These are phyloP conservation scores for Pseudobourletiella spinata DNA, from an alignment of 1,140 invertebrate species.

Conservation along the genomic window DNA sequence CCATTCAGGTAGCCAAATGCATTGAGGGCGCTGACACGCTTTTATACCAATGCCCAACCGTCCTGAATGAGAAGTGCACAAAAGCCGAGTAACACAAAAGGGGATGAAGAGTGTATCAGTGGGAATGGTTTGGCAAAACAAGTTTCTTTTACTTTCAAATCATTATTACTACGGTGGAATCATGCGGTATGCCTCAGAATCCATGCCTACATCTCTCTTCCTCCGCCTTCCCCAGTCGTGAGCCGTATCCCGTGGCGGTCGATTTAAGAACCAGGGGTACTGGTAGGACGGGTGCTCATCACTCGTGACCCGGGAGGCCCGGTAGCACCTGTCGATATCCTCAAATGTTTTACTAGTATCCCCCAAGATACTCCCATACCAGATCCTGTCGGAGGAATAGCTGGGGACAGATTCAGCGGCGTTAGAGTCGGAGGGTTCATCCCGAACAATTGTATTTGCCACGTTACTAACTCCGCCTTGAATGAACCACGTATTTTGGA, in stretches of 20 bases:
- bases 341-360: neutral
- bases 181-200: too few species aligned
- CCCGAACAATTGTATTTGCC: neutral
- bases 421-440: neutral
- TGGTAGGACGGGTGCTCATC: neutral
- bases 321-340: conserved; percentile 8
- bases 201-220: too few species aligned
- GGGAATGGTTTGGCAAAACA: too few species aligned
- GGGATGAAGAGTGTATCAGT: too few species aligned
- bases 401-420: neutral
- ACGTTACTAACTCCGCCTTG: neutral
- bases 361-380: conserved; percentile 7
- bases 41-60: too few species aligned
- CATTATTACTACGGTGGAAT: too few species aligned
- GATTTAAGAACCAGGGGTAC: neutral
- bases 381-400: neutral
- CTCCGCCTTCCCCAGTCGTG: neutral
- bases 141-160: too few species aligned
- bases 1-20: too few species aligned
- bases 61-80: too few species aligned
- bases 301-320: neutral
- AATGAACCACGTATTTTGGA: conserved; percentile 25
- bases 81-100: too few species aligned
- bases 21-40: too few species aligned
- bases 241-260: neutral